Evolutionary conservation across 1,140 invertebrate species (phyloP).

Genomic region (Dicyema japonicum): DNA sequence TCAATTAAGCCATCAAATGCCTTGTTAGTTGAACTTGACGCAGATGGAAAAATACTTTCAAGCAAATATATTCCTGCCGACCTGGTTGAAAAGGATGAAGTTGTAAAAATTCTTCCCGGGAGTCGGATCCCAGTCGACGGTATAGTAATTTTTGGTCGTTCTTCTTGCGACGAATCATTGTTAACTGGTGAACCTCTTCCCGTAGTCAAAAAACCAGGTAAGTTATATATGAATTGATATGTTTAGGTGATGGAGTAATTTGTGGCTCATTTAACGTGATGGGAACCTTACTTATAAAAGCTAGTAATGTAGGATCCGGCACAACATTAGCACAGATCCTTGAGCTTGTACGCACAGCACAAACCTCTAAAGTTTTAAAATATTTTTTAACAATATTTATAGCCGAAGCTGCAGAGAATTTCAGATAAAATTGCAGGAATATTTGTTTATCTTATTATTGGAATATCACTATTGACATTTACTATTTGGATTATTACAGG

Average conservation of each 20-base stretch:
- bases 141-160: constrained; percentile 49
- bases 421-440: constrained; percentile 76
- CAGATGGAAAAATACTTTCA: no score
- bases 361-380: constrained; percentile 55
- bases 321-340: constrained; percentile 81
- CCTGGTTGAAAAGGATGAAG: no score
- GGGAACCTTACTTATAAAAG: constrained; percentile 48
- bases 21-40: no score
- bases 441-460: constrained; percentile 69
- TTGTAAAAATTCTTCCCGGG: no score
- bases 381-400: no score
- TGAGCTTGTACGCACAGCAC: constrained; percentile 72
- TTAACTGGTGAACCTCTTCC: constrained; percentile 97
- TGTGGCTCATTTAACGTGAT: constrained; percentile 85
- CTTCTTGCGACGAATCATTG: constrained; percentile 71
- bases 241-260: no score
- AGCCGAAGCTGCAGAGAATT: no score
- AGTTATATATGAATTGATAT: no score
- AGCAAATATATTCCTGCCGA: no score
- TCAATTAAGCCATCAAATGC: no score
- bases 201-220: constrained; percentile 47
- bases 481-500: constrained; percentile 57
- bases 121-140: constrained; percentile 77
- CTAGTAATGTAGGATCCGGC: constrained; percentile 76
- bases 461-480: constrained; percentile 47